Base-by-base conservation (phyloP, 2,797 vertebrate genomes). In the Allobates femoralis region DNA sequence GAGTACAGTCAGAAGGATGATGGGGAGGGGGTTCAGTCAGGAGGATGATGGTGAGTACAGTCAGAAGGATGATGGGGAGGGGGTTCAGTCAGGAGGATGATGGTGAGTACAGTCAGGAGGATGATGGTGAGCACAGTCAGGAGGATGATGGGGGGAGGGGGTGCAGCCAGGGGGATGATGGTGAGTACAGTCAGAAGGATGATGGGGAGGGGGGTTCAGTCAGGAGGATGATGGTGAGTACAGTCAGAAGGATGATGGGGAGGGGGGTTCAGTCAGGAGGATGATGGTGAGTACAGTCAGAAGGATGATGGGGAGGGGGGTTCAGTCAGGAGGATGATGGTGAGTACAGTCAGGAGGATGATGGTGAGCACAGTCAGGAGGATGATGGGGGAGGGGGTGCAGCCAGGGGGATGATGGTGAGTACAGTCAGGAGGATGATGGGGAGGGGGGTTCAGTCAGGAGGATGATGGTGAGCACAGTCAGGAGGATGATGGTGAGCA, bases 51-150 rank as follows among this genome's bases (percentile, higher is more conserved):
- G 95, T 95, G 91, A 90, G 91, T 11, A n/a, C 19, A 15, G 1
- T 0, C n/a, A n/a, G n/a, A n/a, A n/a, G n/a, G n/a, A n/a, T n/a
- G n/a, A n/a, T 98, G 0, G 94, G 95, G 58, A 88, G 88, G 3
- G 89, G 90, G 0, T 94, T 96, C 60, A 92, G 90, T 0, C 84
- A 90, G 76, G 92, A 95, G 3, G 91, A 93, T 0, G 19, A 88
- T 5, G 96, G 95, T 95, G 91, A 90, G 0, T 94, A 96, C 60
- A 92, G 90, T 0, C 84, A 90, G 76, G 92, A 95, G 3, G 91
- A 93, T 0, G 19, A 88, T 5, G 96, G 95, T 95, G 91, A 90
- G 91, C 10, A n/a, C 19, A 15, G 1, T 0, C n/a, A n/a, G n/a
- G n/a, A n/a, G n/a, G n/a, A n/a, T n/a, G n/a, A n/a, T n/a, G n/a